phyloP scores from a whole-genome alignment of 2,888 invertebrate species.

The Aelia acuminata region DNA sequence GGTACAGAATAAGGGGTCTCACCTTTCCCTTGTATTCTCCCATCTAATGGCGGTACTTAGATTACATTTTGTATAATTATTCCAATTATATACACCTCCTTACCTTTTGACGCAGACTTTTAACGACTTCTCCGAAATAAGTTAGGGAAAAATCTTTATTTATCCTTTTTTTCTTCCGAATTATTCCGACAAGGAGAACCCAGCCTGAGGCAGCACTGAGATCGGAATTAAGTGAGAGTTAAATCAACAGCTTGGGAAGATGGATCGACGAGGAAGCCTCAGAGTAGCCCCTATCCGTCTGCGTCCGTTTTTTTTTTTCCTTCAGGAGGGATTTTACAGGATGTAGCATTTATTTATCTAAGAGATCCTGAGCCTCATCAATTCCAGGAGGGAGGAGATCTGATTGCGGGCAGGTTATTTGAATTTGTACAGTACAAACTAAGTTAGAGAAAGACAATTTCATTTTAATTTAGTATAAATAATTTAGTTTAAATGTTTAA shows the following conservation, averaged over 20 bases:
- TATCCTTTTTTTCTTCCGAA: not conserved
- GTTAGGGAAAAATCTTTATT: not conserved
- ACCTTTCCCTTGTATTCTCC: not conserved
- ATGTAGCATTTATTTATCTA: constrained; percentile 15
- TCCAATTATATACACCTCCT: not conserved
- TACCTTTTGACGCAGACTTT: not conserved
- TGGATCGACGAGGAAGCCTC: not conserved
- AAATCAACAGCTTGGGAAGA: constrained; percentile 10
- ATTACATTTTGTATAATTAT: not conserved
- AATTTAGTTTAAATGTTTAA: too few species aligned
- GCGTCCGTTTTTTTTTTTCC: not conserved
- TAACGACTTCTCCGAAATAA: not conserved
- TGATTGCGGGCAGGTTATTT: not conserved
- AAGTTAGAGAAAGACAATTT: not conserved
- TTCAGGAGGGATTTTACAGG: constrained; percentile 9
- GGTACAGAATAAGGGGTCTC: not conserved
- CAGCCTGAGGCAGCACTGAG: not conserved
- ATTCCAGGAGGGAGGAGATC: not conserved
- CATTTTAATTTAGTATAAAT: too few species aligned
- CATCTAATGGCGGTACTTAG: not conserved
- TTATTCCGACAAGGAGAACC: not conserved
- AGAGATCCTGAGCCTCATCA: not conserved
- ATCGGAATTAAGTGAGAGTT: constrained; percentile 17
- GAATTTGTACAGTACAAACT: not conserved
- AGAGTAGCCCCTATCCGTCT: not conserved